Conservation (phyloP, 2,113 vertebrate species). For the Macquaria australasica region DNA sequence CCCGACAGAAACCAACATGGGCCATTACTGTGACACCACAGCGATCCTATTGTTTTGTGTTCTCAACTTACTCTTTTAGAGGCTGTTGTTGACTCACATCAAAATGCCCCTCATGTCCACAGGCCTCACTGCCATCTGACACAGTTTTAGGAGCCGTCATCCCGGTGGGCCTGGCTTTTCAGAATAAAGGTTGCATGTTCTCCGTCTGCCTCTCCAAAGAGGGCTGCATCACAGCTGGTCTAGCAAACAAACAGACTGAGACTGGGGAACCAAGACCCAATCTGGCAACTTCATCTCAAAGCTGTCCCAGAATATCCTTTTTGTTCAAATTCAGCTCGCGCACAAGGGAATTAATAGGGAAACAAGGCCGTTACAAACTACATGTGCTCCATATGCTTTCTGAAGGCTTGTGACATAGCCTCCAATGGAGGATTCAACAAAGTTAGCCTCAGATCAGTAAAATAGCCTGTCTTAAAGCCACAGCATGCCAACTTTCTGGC, state of each 20-base stretch:
- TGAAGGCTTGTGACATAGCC: slow-evolving; percentile 3
- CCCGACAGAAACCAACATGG: slow-evolving; percentile 20
- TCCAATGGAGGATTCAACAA: slow-evolving; percentile 9
- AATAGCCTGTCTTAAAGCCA: not conserved
- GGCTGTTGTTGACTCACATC: slow-evolving; percentile 49
- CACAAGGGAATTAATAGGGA: slow-evolving; percentile 35
- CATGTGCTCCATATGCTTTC: slow-evolving; percentile 58
- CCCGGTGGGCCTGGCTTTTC: slow-evolving; percentile 58
- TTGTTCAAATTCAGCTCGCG: slow-evolving; percentile 44
- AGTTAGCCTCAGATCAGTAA: slow-evolving; percentile 7
- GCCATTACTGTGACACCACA: slow-evolving; percentile 29
- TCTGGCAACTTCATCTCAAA: slow-evolving; percentile 63
- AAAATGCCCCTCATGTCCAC: slow-evolving; percentile 60
- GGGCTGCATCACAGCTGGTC: slow-evolving; percentile 65
- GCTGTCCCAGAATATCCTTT: slow-evolving; percentile 63
- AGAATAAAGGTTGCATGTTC: slow-evolving; percentile 62
- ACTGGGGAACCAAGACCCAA: slow-evolving; percentile 39
- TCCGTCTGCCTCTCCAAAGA: slow-evolving; percentile 59
- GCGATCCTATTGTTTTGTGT: slow-evolving; percentile 27
- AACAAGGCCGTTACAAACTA: slow-evolving; percentile 41
- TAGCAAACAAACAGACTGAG: slow-evolving; percentile 53
- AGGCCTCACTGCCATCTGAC: slow-evolving; percentile 58
- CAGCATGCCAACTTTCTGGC: not conserved
- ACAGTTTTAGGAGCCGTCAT: slow-evolving; percentile 42
- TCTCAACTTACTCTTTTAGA: slow-evolving; percentile 40